Evolutionary conservation across 2,797 vertebrate species (phyloP), one percentile per base, ranked within the genome.

Genomic region (Ispidina lecontei): DNA sequence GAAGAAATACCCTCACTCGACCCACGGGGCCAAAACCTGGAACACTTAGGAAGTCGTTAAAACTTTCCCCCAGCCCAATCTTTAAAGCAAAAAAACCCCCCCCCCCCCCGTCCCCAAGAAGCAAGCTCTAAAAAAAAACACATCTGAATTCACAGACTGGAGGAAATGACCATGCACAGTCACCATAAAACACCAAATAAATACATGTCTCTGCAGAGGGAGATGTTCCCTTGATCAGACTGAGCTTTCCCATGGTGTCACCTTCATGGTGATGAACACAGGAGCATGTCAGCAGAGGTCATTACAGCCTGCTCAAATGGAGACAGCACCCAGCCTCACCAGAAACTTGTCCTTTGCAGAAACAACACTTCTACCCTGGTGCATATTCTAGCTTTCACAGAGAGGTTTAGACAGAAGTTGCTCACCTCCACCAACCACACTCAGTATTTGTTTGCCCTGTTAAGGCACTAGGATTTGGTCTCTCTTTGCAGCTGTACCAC

Each of bases 141-240:
- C 67, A 41, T 11, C 1, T 2, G 26, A 75, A 62, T 31, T 60
- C 35, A 41, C 5, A 13, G 52, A 26, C 25, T 16, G 7, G 26
- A 64, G 20, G 26, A 88, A 59, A 55, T 3, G 12, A 55, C 9
- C 47, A 21, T 0, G 0, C 20, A 15, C 0, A 0, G 52, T 46
- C 47, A 29, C 25, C 0, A 0, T 14, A 39, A 64, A 84, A 60
- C 6, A 13, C 14, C 6, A 67, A 74, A 18, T n/a, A 41, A 74
- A 54, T 54, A 65, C 0, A 7, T 0, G 0, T 5, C 11, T 47
- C n/a, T 56, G 41, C 31, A 44, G 37, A 54, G 35, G 28, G 12
- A 82, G 28, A 13, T 2, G 20, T 20, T 54, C 21, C 62, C 37
- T 1, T 44, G 83, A 51, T 9, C 0, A 1, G n/a, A 71, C 35